phyloP scores from a whole-genome alignment of 2,113 vertebrate species.

The Chitala chitala region DNA sequence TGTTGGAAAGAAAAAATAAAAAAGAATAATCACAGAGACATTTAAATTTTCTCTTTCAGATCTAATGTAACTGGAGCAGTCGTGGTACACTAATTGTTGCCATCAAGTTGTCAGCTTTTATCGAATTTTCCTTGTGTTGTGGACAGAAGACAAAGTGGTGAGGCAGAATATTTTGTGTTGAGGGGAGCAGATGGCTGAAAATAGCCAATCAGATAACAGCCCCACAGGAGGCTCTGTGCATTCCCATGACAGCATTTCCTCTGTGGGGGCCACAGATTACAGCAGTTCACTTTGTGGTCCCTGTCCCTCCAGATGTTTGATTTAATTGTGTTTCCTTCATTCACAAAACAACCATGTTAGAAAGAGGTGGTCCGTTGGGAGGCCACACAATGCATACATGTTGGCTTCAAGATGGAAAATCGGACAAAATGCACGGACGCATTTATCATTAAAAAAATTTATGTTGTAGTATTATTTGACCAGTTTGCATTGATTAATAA shows the following conservation, averaged over 20 bases:
- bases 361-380: too few species aligned
- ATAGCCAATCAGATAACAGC: constrained; percentile 56
- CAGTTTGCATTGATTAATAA: too few species aligned
- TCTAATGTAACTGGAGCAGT: neutral
- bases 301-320: constrained; percentile 54
- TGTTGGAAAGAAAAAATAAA: neutral
- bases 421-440: too few species aligned
- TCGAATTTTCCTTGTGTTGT: neutral
- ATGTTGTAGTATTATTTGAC: too few species aligned
- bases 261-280: constrained; percentile 53
- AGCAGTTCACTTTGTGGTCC: constrained; percentile 46
- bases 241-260: constrained; percentile 70
- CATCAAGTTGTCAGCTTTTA: neutral
- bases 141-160: neutral
- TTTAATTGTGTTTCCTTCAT: constrained; percentile 41
- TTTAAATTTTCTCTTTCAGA: neutral
- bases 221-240: constrained; percentile 31
- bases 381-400: too few species aligned
- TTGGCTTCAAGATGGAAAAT: too few species aligned
- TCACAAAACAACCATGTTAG: constrained; percentile 18
- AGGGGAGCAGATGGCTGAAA: neutral
- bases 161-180: neutral
- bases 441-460: too few species aligned
- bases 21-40: neutral
- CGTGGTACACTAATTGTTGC: neutral